Percentiles rank a stretch among this genome's conserved stretches.
These are phyloP conservation scores for Stegodyphus mimosarum DNA, from an alignment of 1,140 invertebrate genomes.

Conservation along the genomic window DNA sequence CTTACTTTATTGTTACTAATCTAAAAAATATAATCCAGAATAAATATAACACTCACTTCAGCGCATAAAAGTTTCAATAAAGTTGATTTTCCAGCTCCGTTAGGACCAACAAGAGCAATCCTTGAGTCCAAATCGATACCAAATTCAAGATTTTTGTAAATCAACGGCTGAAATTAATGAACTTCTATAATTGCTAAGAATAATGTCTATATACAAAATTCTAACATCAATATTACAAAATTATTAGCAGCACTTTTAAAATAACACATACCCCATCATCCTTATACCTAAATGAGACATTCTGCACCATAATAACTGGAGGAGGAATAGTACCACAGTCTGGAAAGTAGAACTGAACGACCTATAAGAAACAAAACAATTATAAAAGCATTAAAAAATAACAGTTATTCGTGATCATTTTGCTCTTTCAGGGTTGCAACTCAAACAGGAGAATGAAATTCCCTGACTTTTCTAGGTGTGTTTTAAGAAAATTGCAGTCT, in stretches of 20 bases:
- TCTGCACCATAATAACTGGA: constrained; percentile 98
- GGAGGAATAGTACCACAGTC: constrained; percentile 96
- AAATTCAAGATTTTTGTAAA: constrained; percentile 98
- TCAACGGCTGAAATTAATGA: constrained; percentile 76
- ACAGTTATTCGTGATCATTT: too few species aligned
- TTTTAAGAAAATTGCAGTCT: too few species aligned
- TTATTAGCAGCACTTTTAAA: not conserved
- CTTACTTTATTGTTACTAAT: not conserved
- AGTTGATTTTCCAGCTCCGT: constrained; percentile 98
- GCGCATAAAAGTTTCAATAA: constrained; percentile 94
- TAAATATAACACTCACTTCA: constrained; percentile 76
- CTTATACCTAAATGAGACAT: constrained; percentile 95
- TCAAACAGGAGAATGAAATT: too few species aligned
- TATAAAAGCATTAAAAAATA: not conserved
- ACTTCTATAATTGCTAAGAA: too few species aligned
- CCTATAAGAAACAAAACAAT: constrained; percentile 66
- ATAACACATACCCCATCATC: constrained; percentile 73
- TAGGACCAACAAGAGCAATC: constrained; percentile 97
- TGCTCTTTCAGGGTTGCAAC: too few species aligned
- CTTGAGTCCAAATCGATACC: constrained; percentile 98
- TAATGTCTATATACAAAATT: not conserved
- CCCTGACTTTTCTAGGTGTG: too few species aligned
- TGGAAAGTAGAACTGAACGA: constrained; percentile 94
- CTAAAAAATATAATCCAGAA: not conserved
- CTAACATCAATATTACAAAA: not conserved